phyloP scores from a whole-genome alignment of 2,888 invertebrate species.

The Rhagonycha fulva region DNA sequence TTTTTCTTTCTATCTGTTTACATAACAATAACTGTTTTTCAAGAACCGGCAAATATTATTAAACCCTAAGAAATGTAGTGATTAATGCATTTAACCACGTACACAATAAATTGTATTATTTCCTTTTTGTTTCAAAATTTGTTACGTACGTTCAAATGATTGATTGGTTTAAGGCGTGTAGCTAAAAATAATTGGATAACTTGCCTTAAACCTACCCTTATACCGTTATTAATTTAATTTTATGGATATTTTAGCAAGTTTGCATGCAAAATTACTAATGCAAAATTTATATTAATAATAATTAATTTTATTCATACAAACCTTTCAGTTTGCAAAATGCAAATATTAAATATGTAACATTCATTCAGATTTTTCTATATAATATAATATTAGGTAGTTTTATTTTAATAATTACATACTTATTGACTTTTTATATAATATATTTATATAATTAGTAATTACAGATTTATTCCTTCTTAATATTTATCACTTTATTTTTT shows the following conservation, averaged over 20 bases:
- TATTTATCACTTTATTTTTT: too few relatives aligned
- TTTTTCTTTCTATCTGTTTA: constrained; percentile 13
- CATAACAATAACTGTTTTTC: constrained; percentile 12
- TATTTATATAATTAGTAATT: too few relatives aligned
- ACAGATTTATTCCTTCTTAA: too few relatives aligned
- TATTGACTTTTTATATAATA: too few relatives aligned
- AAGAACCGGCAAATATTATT: neutral
- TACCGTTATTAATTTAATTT: neutral
- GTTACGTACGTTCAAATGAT: constrained; percentile 16
- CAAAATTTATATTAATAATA: neutral
- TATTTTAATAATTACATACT: neutral
- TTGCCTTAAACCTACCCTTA: neutral
- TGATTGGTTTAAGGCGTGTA: constrained; percentile 16
- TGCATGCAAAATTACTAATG: neutral
- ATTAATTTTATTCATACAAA: neutral
- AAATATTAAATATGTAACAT: neutral
- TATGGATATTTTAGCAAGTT: neutral
- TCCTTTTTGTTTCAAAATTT: constrained; percentile 11
- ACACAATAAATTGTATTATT: constrained; percentile 17
- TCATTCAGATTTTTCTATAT: neutral
- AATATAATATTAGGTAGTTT: neutral
- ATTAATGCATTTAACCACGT: constrained; percentile 10
- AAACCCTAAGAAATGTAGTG: constrained; percentile 2
- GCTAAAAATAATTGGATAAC: constrained; percentile 2
- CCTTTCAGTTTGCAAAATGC: neutral